Evolutionary conservation across 2,888 invertebrate species (phyloP).

Genomic region (Harpalus rubripes): DNA sequence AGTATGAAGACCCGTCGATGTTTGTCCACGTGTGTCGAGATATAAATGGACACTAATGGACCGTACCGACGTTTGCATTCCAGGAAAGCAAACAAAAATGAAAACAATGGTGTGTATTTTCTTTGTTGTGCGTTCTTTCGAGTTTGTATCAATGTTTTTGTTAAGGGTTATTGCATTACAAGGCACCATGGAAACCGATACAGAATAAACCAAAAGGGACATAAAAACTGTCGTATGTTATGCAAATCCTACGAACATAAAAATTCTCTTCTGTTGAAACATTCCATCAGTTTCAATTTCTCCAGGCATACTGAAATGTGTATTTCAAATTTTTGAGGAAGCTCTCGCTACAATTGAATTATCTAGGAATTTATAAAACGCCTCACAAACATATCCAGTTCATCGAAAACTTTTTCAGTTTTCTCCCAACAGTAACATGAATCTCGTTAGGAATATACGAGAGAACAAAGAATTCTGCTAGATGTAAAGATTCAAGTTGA

Average conservation of each 20-base stretch:
- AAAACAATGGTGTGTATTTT: constrained; percentile 51
- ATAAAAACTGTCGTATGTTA: constrained; percentile 42
- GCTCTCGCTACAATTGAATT: constrained; percentile 55
- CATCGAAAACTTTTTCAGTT: constrained; percentile 20
- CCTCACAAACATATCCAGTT: constrained; percentile 25
- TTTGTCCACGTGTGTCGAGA: constrained; percentile 50
- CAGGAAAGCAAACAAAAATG: constrained; percentile 43
- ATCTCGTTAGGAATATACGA: constrained; percentile 28
- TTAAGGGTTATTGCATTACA: constrained; percentile 51
- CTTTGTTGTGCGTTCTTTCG: constrained; percentile 25
- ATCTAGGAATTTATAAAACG: constrained; percentile 44
- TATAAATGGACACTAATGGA: constrained; percentile 55
- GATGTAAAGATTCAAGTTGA: constrained; percentile 26
- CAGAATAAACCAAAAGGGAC: constrained; percentile 38
- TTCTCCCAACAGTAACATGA: constrained; percentile 7
- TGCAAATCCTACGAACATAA: constrained; percentile 38
- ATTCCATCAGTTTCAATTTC: constrained; percentile 39
- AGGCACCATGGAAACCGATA: constrained; percentile 27
- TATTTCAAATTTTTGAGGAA: constrained; percentile 48
- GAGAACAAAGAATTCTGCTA: constrained; percentile 5
- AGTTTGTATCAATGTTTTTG: constrained; percentile 39
- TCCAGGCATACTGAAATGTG: constrained; percentile 33
- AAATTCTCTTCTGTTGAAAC: constrained; percentile 21
- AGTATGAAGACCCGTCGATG: constrained; percentile 13
- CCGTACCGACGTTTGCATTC: constrained; percentile 50